Conservation (phyloP, 2,113 vertebrate species). For the Austrofundulus limnaeus region DNA sequence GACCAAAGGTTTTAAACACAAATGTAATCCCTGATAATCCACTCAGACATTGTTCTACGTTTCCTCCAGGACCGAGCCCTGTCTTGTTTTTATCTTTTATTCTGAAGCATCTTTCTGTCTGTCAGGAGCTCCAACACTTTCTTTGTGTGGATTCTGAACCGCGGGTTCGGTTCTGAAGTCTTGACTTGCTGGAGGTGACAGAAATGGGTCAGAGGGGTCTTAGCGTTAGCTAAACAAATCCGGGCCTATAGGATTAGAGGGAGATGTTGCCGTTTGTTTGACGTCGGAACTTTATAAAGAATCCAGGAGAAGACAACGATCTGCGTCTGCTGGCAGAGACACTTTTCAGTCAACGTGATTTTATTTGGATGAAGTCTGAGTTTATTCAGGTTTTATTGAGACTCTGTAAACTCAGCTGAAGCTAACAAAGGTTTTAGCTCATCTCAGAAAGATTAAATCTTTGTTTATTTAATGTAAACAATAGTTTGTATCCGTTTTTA, state of each 20-base stretch:
- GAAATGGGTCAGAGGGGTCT: constrained; percentile 86
- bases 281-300: constrained; percentile 79
- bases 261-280: constrained; percentile 84
- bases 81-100: constrained; percentile 41
- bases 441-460: too few relatives aligned
- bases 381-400: background rate
- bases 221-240: constrained; percentile 92
- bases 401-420: too few relatives aligned
- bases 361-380: background rate
- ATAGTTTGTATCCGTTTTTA: too few relatives aligned
- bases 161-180: constrained; percentile 69
- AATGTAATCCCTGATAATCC: constrained; percentile 44
- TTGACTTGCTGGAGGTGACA: constrained; percentile 78
- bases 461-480: too few relatives aligned
- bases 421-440: too few relatives aligned
- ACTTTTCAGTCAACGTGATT: constrained; percentile 13
- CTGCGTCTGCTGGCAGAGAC: too few relatives aligned
- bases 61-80: constrained; percentile 47
- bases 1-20: constrained; percentile 14
- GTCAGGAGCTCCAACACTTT: constrained; percentile 43
- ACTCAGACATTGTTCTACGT: constrained; percentile 49
- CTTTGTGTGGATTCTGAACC: constrained; percentile 51
- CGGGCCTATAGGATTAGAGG: constrained; percentile 87
- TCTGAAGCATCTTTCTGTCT: constrained; percentile 22
- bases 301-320: constrained; percentile 19